Conservation (phyloP, 2,797 vertebrate genomes). For the Urocyon cinereoargenteus region DNA sequence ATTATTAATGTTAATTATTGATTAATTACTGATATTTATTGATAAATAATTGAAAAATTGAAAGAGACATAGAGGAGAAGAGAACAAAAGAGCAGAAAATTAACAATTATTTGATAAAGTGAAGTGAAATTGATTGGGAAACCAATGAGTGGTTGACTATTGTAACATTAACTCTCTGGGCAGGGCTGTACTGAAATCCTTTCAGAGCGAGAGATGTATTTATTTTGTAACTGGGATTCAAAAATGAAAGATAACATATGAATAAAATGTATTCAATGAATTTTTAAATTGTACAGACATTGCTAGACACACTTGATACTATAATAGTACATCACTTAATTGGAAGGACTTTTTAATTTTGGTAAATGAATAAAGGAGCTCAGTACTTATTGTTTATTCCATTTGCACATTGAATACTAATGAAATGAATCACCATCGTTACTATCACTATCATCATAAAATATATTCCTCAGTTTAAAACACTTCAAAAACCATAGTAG, state of each 20-base stretch:
- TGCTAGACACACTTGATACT: neutral
- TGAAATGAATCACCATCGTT: conserved; percentile 17
- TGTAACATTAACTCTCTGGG: neutral
- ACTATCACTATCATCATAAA: neutral
- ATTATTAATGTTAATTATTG: neutral
- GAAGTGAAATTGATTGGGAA: neutral
- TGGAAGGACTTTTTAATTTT: conserved; percentile 44
- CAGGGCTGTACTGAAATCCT: neutral
- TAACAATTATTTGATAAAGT: conserved; percentile 11
- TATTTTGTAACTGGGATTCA: conserved; percentile 11
- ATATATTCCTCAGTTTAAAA: conserved; percentile 48
- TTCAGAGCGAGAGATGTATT: neutral
- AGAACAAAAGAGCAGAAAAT: neutral
- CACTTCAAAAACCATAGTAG: conserved; percentile 55
- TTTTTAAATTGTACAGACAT: neutral
- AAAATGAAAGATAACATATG: neutral
- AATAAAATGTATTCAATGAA: conserved; percentile 1
- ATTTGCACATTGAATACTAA: neutral
- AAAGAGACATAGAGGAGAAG: conserved; percentile 12
- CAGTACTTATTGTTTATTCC: conserved; percentile 31
- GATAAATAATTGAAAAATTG: conserved; percentile 32
- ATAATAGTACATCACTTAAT: neutral
- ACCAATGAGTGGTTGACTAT: neutral
- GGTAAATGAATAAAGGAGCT: conserved; percentile 8
- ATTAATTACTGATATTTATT: neutral